A percentile compares a stretch with the other conserved stretches of the same genome.
Conservation (phyloP, 2,888 invertebrate genomes). For the Branchipolynoe longqiensis region DNA sequence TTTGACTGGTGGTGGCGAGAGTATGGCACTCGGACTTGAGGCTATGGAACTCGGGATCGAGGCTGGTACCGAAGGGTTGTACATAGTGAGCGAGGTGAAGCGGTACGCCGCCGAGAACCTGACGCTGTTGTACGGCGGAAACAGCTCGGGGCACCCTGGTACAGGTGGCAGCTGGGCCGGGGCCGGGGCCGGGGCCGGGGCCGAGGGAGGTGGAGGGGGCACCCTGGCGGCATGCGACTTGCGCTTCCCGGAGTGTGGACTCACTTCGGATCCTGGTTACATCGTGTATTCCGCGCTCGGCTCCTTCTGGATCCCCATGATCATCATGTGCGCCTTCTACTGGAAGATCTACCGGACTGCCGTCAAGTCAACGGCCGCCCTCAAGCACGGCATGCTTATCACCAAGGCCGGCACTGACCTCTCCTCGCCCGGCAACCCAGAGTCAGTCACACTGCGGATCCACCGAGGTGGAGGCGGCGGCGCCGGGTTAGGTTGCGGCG, state of each 20-base stretch:
- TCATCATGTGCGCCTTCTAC: conserved; percentile 98
- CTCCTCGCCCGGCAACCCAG: conserved; percentile 63
- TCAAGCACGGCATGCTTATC: conserved; percentile 76
- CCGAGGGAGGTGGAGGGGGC: background rate
- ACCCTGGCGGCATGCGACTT: conserved; percentile 5
- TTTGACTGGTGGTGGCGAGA: background rate
- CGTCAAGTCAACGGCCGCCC: conserved; percentile 78
- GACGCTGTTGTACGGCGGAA: background rate
- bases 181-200: background rate
- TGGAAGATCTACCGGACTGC: conserved; percentile 98
- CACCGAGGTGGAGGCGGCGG: conserved; percentile 87
- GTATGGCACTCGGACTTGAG: no score
- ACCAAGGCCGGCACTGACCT: conserved; percentile 63
- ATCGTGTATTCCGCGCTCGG: conserved; percentile 98
- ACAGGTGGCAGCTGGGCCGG: background rate
- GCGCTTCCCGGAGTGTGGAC: conserved; percentile 68
- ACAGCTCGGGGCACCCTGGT: background rate
- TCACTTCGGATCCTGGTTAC: conserved; percentile 87
- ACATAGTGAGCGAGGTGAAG: background rate
- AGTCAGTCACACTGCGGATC: conserved; percentile 89
- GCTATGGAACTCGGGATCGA: background rate
- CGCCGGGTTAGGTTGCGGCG: background rate
- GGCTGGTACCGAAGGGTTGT: conserved; percentile 4
- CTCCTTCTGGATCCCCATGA: conserved; percentile 98
- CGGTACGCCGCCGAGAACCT: background rate